phyloP scores from a whole-genome alignment of 1,140 invertebrate species.

The Bombyx mandarina region DNA sequence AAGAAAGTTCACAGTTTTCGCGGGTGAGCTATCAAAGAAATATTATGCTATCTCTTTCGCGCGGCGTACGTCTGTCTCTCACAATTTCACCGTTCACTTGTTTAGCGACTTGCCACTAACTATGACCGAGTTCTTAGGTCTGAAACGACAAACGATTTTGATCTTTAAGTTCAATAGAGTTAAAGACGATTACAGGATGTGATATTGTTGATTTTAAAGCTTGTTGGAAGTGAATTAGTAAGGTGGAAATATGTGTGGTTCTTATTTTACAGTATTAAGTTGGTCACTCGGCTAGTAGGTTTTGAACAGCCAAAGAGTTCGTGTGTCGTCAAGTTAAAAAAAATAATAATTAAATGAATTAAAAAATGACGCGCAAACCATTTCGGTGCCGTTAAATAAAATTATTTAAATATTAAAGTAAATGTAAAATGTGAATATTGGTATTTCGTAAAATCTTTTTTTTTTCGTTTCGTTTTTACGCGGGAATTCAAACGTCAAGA shows the following conservation, averaged over 20 bases:
- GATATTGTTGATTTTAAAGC: too few relatives aligned
- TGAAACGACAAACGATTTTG: neutral
- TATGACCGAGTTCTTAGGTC: constrained; percentile 28
- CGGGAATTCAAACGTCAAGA: constrained; percentile 46
- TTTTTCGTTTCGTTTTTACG: constrained; percentile 23
- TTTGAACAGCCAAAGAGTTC: constrained; percentile 27
- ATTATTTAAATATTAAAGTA: constrained; percentile 7
- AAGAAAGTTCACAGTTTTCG: constrained; percentile 22
- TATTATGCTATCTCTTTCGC: constrained; percentile 48
- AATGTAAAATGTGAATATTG: too few relatives aligned
- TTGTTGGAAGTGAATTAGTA: too few relatives aligned
- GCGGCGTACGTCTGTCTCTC: constrained; percentile 42
- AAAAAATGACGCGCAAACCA: constrained; percentile 45
- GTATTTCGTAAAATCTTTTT: neutral
- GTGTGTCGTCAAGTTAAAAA: constrained; percentile 25
- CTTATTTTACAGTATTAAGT: constrained; percentile 65
- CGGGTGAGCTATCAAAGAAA: constrained; percentile 33
- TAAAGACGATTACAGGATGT: too few relatives aligned
- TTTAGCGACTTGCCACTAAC: constrained; percentile 48
- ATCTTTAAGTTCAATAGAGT: constrained; percentile 8
- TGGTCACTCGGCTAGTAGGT: constrained; percentile 68
- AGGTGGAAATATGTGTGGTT: constrained; percentile 54
- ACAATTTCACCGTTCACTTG: constrained; percentile 69
- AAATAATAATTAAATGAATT: constrained; percentile 13
- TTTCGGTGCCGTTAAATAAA: constrained; percentile 28